Evolutionary conservation across 2,797 vertebrate species (phyloP).

Genomic region (Phoxinus dragarum): DNA sequence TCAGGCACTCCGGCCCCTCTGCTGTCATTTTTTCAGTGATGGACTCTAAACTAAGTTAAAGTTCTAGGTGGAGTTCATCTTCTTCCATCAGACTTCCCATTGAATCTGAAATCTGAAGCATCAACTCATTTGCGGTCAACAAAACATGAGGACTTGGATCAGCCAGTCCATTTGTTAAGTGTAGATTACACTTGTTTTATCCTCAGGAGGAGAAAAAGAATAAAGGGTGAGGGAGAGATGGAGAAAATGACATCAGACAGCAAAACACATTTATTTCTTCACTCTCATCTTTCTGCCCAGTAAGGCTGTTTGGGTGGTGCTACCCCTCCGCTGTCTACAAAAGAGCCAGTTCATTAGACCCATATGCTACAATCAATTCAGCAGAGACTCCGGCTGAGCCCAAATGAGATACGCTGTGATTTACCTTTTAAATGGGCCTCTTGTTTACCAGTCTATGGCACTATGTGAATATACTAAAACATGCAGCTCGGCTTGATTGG

Average conservation of each 20-base stretch:
- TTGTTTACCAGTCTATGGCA: conserved; percentile 65
- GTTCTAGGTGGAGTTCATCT: conserved; percentile 38
- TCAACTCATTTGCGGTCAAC: conserved; percentile 51
- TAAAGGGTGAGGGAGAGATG: not conserved
- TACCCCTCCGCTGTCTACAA: conserved; percentile 54
- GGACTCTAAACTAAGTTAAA: conserved; percentile 50
- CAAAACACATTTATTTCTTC: conserved; percentile 34
- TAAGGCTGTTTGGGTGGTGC: conserved; percentile 31
- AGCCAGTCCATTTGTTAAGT: conserved; percentile 13
- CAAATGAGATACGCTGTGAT: conserved; percentile 79
- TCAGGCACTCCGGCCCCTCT: conserved; percentile 63
- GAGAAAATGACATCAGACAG: conserved; percentile 36
- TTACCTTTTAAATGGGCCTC: conserved; percentile 71
- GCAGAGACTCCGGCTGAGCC: conserved; percentile 68
- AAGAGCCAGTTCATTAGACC: conserved; percentile 75
- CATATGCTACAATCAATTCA: conserved; percentile 77
- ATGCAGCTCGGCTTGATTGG: conserved; percentile 38
- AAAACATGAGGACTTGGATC: conserved; percentile 32
- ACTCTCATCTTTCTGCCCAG: conserved; percentile 10
- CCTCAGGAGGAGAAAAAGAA: conserved; percentile 21
- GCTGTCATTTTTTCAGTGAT: conserved; percentile 69
- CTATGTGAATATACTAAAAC: conserved; percentile 51
- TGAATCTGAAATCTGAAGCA: conserved; percentile 41
- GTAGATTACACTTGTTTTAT: conserved; percentile 28
- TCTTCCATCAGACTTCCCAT: conserved; percentile 23